phyloP scores from a whole-genome alignment of 2,797 vertebrate species.

The Schizopygopsis pylzovi region DNA sequence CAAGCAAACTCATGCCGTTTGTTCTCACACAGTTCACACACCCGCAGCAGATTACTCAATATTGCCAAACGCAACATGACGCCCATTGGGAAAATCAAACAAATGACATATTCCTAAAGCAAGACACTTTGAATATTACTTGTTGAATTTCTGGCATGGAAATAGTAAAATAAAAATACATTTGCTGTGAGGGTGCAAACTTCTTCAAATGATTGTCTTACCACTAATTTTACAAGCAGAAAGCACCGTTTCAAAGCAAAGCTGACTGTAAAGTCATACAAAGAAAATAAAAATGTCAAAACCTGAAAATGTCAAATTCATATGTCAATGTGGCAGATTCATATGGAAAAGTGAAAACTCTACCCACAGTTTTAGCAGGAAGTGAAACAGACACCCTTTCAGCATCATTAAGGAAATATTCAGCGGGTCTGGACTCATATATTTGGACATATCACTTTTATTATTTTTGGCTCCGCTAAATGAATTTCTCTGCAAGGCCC shows the following conservation, averaged over 20 bases:
- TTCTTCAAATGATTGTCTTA: background rate
- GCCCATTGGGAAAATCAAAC: background rate
- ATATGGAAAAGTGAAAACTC: slow-evolving; percentile 11
- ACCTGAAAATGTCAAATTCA: background rate
- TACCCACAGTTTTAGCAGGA: slow-evolving; percentile 66
- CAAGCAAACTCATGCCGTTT: background rate
- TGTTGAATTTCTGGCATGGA: background rate
- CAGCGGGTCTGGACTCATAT: slow-evolving; percentile 69
- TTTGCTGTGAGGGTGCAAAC: background rate
- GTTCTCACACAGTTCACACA: slow-evolving; percentile 10
- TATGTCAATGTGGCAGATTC: background rate
- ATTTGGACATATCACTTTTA: slow-evolving; percentile 76
- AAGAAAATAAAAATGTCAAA: background rate
- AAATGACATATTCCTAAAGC: background rate
- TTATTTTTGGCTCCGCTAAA: slow-evolving; percentile 76
- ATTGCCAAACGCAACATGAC: background rate
- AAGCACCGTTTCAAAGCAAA: background rate
- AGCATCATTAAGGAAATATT: slow-evolving; percentile 80
- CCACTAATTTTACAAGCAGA: background rate
- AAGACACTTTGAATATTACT: background rate
- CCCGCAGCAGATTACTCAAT: background rate
- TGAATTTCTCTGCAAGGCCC: slow-evolving; percentile 75
- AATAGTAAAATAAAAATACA: background rate
- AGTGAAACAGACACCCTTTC: slow-evolving; percentile 73
- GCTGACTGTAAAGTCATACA: background rate